These are phyloP conservation scores for Rhaphigaster nebulosa DNA, from an alignment of 2,888 invertebrate genomes.

Conservation along the genomic window DNA sequence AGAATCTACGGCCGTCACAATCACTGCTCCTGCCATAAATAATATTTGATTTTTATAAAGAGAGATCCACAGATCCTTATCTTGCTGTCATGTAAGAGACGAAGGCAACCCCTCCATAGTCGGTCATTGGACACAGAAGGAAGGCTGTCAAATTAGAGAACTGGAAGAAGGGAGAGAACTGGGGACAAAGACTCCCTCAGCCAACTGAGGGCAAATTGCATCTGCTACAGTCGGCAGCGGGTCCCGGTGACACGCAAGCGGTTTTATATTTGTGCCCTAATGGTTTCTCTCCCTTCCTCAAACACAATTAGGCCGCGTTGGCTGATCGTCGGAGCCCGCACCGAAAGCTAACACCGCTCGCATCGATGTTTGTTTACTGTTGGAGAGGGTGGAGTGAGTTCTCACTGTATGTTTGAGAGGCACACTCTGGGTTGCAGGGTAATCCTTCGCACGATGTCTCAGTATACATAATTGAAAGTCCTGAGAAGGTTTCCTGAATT, in stretches of 20 bases:
- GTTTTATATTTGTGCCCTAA: conserved; percentile 35
- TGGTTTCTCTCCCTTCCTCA: not conserved
- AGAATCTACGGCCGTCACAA: no score
- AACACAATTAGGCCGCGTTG: conserved; percentile 20
- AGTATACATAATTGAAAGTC: no score
- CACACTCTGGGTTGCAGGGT: not conserved
- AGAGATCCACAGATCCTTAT: not conserved
- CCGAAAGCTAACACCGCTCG: not conserved
- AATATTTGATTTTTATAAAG: not conserved
- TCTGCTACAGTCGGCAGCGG: not conserved
- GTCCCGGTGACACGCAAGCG: conserved; percentile 25
- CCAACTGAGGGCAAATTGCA: not conserved
- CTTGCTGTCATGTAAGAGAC: conserved; percentile 15
- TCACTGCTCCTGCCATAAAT: no score
- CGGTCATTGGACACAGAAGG: conserved; percentile 6
- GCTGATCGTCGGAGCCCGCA: not conserved
- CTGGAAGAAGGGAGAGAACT: not conserved
- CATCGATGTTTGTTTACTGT: not conserved
- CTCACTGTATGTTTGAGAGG: not conserved
- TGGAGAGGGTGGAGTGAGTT: not conserved
- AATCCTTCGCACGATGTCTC: not conserved
- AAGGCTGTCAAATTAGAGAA: not conserved
- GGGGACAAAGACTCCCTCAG: not conserved
- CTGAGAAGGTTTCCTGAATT: not conserved
- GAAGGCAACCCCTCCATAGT: not conserved